Evolutionary conservation across 2,888 invertebrate species (phyloP), one percentile per base, ranked within the genome.

Genomic region (Fissipunctia ypsillon): DNA sequence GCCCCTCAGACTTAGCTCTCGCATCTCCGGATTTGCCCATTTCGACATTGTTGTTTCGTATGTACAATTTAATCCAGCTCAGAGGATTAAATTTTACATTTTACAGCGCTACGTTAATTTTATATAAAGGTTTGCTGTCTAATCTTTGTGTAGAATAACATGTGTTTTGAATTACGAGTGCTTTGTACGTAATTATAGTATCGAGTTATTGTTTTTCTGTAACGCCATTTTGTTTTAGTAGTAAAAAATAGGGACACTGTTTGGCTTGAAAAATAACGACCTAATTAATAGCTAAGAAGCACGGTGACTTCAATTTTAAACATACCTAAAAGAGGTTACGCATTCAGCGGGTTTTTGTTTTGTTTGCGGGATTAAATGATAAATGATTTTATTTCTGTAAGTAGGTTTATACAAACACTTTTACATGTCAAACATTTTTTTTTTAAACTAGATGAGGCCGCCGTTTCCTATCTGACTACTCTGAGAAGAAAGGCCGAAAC

Each of bases 41-140:
- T 84, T 79, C 78, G 66, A 81, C 85, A 79, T 54, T 72, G 73
- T 75, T 83, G 75, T 84, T 84, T 67, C 57, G 56, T 76, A 76
- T 77, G 78, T 78, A 77, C 74, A 61, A 67, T 66, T 75, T 85
- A 85, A 85, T 85, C 85, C 83, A 67, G 83, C 76, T 83, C 68
- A 69, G 54, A 38, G 85, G 84, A 83, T 85, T 84, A 84, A 59
- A 84, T 77, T 83, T 69, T 76, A 84, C 80, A 76, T 84, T 73
- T 75, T 73, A 75, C 73, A 75, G 50, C 28, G 69, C 31, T 25
- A 70, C 73, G 68, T 83, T 75, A 78, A 83, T 78, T 74, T 80
- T 80, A 45, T 70, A 83, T 76, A 76, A 73, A 83, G 80, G 76
- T 59, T 65, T 70, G 69, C 69, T 54, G 48, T 82, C 70, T 82